Base-by-base conservation (phyloP, 2,113 vertebrate species). In the Plecturocebus donacophilus region DNA sequence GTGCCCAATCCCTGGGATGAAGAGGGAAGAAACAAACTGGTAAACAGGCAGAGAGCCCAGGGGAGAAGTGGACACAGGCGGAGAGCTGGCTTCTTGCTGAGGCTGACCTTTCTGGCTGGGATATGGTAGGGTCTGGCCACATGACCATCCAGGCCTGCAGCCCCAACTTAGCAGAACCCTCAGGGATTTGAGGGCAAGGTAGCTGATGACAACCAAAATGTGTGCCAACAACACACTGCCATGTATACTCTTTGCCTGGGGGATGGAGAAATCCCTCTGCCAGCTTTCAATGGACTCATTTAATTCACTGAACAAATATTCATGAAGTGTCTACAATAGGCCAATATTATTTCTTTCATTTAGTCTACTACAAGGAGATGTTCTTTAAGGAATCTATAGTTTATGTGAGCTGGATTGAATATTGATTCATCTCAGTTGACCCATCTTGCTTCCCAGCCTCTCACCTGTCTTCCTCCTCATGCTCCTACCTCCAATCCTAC, bases 291-390 rank as follows among this genome's bases (percentile, higher is more conserved):
- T 3, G 0, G 0, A 32, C 47, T 97, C 89, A 42, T 66, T 90
- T 40, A 81, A 88, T 4, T 56, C 89, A 58, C 2, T 40, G 30
- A 70, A 52, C 82, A 71, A 90, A 90, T 87, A 73, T 35, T 83
- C 75, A 40, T 2, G 35, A 77, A 88, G 42, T 64, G 56, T 47
- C 68, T 38, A 38, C 58, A 79, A 25, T 0, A 58, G 32, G 54
- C 68, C 90, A 42, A 89, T 20, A 91, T 32, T 49, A 77, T 23
- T 83, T 42, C 20, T 35, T 54, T 83, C 73, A 52, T 38, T 89
- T 35, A n/a, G 52, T 45, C 66, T 35, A 93, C 71, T 71, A 77
- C 45, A 77, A 32, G 90, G 64, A 79, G 56, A 61, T 49, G 45
- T 35, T 86, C 79, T 79, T 56, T 52, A 52, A 68, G n/a, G 49